A percentile compares a stretch with the other conserved stretches of the same genome.
phyloP scores from a whole-genome alignment of 2,113 vertebrate genomes.

The Mystacornis crossleyi region DNA sequence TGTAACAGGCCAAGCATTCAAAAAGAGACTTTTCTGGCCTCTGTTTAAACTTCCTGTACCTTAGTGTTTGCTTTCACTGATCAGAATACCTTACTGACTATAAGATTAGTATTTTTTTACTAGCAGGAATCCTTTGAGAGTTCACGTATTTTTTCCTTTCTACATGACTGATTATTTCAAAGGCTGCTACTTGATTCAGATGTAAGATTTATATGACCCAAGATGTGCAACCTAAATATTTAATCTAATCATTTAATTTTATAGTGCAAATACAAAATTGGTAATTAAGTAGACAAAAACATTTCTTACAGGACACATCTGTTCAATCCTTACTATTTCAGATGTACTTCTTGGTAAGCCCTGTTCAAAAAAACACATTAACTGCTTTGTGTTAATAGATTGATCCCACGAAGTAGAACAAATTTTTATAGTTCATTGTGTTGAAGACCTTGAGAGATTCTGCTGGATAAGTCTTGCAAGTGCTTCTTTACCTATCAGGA shows the following conservation, averaged over 20 bases:
- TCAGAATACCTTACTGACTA: background rate
- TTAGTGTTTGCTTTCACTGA: background rate
- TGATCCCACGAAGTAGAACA: background rate
- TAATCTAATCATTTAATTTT: background rate
- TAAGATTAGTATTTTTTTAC: background rate
- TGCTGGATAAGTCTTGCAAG: constrained; percentile 88
- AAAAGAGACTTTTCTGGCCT: background rate
- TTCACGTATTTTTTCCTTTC: background rate
- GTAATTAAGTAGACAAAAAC: background rate
- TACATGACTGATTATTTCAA: background rate
- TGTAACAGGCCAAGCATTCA: background rate
- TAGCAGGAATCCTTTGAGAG: background rate
- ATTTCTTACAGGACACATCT: background rate
- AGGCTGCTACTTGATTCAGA: background rate
- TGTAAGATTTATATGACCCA: background rate
- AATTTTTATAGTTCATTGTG: constrained; percentile 91
- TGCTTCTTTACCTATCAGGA: constrained; percentile 91
- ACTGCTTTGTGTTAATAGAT: background rate
- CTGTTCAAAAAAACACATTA: background rate
- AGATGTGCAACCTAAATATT: background rate
- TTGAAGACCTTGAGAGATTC: constrained; percentile 87
- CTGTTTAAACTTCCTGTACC: background rate
- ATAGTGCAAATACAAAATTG: constrained; percentile 4
- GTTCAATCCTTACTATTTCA: background rate
- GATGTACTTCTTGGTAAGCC: background rate